phyloP scores from a whole-genome alignment of 2,888 invertebrate genomes.

The Cephonodes hylas region DNA sequence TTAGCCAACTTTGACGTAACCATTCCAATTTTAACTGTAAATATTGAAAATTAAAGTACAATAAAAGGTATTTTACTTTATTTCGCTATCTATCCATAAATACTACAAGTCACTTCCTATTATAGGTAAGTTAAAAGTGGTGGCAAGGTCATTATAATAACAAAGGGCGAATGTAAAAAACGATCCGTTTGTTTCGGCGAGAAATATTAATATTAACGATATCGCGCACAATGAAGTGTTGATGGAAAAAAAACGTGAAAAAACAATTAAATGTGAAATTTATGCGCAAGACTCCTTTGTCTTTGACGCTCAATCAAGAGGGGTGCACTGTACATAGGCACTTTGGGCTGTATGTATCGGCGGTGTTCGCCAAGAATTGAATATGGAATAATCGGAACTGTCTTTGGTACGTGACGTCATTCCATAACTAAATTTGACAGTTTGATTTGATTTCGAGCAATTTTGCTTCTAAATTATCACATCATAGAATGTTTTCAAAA shows the following conservation, averaged over 20 bases:
- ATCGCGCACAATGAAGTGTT: slow-evolving; percentile 73
- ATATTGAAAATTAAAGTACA: no score
- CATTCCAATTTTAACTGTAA: neutral
- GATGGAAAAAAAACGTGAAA: slow-evolving; percentile 48
- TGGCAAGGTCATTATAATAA: slow-evolving; percentile 66
- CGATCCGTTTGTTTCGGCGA: slow-evolving; percentile 71
- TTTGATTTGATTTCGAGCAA: no score
- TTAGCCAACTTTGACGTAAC: neutral
- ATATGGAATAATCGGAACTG: neutral
- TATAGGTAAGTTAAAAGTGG: slow-evolving; percentile 19
- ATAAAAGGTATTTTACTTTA: no score
- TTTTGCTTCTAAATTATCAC: no score
- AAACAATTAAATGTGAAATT: slow-evolving; percentile 49
- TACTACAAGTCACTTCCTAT: neutral
- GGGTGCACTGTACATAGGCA: neutral
- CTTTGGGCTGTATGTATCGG: neutral
- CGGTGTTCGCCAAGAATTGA: neutral
- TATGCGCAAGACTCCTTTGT: slow-evolving; percentile 76
- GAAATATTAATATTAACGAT: slow-evolving; percentile 82
- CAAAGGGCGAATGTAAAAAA: slow-evolving; percentile 76
- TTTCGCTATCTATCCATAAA: no score
- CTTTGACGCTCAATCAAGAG: slow-evolving; percentile 22
- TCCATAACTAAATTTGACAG: no score
- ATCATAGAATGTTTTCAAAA: no score
- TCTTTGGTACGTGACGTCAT: neutral